Evolutionary conservation across 2,797 vertebrate genomes (phyloP), one percentile per base, ranked within the genome.

Genomic region (Meda fulgida): DNA sequence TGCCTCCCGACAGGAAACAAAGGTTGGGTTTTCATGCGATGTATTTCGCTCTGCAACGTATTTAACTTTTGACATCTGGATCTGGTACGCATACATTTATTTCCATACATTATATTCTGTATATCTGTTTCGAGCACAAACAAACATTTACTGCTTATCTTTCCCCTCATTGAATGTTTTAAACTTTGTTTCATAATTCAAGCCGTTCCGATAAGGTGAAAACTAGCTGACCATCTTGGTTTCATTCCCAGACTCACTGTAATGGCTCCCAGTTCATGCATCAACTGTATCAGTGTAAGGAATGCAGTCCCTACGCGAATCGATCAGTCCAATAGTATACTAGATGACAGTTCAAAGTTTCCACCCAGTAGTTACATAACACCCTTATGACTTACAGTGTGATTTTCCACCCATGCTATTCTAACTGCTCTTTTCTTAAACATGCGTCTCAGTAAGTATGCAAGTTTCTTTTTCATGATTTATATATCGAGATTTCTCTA

Each of bases 1-100:
- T 48, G 95, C 94, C 95, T 69, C 70, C 38, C 96, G 93, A 93
- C 93, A 94, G 96, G 96, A 96, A 95, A 96, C 92, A 95, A 94
- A 94, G 94, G 93, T 95, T 93, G 92, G 94, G 93, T 95, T 80
- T 87, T 92, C 91, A 92, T 91, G 91, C 26, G 21, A 76, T 83
- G 72, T 65, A 51, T 81, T 86, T 72, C 1, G 23, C 40, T 21
- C 34, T 8, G 34, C 13, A 18, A 66, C 36, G n/a, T 53, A 80
- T 76, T 86, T 76, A 43, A 75, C 26, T 21, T 84, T 40, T 55
- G 29, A 72, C 78, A 84, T 76, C 70, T 89, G 82, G 60, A 31
- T 34, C 73, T 36, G 26, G 40, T 87, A 48, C 66, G 29, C 70
- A 73, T 78, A 5, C 58, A 38, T 71, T 75, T 40, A 78, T 81